phyloP scores from a whole-genome alignment of 2,113 vertebrate species.

The Sturnus vulgaris region DNA sequence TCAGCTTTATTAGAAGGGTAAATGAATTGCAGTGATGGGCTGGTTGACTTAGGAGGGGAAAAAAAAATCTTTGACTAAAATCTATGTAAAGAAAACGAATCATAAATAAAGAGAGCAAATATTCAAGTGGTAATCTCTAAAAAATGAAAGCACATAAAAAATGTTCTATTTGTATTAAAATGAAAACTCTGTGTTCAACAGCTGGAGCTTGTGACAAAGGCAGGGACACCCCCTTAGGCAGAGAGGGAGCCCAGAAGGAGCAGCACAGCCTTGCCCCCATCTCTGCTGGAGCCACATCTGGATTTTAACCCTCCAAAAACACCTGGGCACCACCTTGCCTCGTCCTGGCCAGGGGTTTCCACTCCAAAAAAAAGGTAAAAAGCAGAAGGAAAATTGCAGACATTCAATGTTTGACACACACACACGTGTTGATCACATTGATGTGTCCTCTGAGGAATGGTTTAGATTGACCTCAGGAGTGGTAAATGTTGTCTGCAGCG shows the following conservation, averaged over 20 bases:
- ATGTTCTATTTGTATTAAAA: not conserved
- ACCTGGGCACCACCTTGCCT: not conserved
- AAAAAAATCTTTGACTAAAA: not conserved
- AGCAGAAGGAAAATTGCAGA: not conserved
- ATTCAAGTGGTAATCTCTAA: not conserved
- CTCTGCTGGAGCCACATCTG: not conserved
- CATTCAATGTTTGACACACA: not conserved
- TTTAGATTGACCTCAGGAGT: rapidly evolving
- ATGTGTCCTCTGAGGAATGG: not conserved
- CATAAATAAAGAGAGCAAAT: not conserved
- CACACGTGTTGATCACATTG: rapidly evolving
- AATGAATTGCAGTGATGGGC: not conserved
- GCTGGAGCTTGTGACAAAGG: not conserved
- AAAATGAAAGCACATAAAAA: not conserved
- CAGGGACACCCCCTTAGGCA: not conserved
- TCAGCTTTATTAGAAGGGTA: not conserved
- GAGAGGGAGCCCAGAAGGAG: not conserved
- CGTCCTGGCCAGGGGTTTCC: rapidly evolving
- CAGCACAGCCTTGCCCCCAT: not conserved
- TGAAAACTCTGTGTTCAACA: not conserved
- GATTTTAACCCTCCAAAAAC: not conserved
- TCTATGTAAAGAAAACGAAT: not conserved
- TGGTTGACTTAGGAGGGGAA: not conserved
- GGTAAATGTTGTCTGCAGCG: not conserved
- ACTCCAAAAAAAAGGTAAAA: not conserved